Evolutionary conservation across 2,113 vertebrate genomes (phyloP), one percentile per base, ranked within the genome.

Genomic region (Neodontobutis hainanensis): DNA sequence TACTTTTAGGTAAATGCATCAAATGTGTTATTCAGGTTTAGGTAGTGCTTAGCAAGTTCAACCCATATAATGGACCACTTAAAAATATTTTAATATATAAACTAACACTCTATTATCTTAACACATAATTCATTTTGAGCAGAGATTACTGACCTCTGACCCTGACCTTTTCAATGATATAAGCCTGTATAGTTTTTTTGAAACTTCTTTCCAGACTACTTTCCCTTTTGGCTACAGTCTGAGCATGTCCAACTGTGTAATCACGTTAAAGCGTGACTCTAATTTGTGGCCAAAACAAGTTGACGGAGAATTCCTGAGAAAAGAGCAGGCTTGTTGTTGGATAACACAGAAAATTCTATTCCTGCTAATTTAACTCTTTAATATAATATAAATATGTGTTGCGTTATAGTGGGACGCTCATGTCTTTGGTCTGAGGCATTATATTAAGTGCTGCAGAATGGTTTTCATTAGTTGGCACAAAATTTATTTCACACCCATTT

Each of bases 291-390:
- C 32, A 38, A 44, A 56, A 43, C 14, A 55, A 38, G 44, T 11
- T 8, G 32, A 57, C 48, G 49, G 42, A 49, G 27, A 45, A 72
- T 52, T 53, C 46, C 47, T 44, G n/a, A 68, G 42, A 40, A 43
- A 51, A 51, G 3, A 72, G 63, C 40, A n/a, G 38, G 32, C 32
- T 43, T 53, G 51, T 47, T 47, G 65, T 55, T 44, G 34, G 5
- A 45, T 16, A 27, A 27, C 3, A 27, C 19, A 27, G 19, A 27
- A 27, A 27, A 27, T 27, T 27, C 19, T 27, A 27, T 27, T 27
- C 19, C 19, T 27, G 19, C 19, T 27, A 27, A 27, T 27, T 27
- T 27, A 27, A 27, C 19, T 27, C 19, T 27, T 27, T 27, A 27
- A 27, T n/a, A n/a, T n/a, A n/a, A n/a, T n/a, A n/a, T n/a, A n/a